These are phyloP conservation scores for Eupelmus urozonus DNA, from an alignment of 2,888 invertebrate species.

Conservation along the genomic window DNA sequence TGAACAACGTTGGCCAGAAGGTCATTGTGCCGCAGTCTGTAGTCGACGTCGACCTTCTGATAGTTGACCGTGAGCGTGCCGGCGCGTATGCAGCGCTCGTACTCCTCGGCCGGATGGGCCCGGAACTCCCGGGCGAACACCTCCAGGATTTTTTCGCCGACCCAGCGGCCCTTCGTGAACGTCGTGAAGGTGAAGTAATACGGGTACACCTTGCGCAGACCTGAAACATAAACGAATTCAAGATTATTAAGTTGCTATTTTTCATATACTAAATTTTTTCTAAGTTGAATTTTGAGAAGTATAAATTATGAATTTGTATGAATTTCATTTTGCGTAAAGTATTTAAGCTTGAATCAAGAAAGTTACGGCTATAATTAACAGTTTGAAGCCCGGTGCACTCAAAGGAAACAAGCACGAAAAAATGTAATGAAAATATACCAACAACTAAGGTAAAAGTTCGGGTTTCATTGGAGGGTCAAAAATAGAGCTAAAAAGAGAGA, in stretches of 20 bases:
- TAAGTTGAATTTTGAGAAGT: too few species aligned
- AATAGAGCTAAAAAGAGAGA: not conserved
- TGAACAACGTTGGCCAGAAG: constrained; percentile 95
- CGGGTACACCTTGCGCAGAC: constrained; percentile 96
- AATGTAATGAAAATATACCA: not conserved
- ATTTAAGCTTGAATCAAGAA: too few species aligned
- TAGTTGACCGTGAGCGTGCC: constrained; percentile 96
- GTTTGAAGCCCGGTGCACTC: too few species aligned
- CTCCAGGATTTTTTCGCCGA: constrained; percentile 93
- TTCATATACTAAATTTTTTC: too few species aligned
- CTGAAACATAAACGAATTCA: too few species aligned
- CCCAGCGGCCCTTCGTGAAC: constrained; percentile 97
- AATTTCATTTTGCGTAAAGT: too few species aligned
- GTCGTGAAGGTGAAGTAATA: constrained; percentile 98
- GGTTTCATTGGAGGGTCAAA: constrained; percentile 1
- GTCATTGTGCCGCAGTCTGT: constrained; percentile 95
- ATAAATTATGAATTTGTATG: too few species aligned
- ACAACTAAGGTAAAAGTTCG: constrained; percentile 1
- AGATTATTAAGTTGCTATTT: too few species aligned
- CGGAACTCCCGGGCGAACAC: constrained; percentile 96
- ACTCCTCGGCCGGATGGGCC: constrained; percentile 95
- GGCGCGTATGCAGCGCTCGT: constrained; percentile 92
- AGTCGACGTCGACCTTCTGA: constrained; percentile 93
- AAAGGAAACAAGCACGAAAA: not conserved
- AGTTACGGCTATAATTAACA: too few species aligned